A percentile compares a stretch with the other conserved stretches of the same genome.
phyloP scores from a whole-genome alignment of 23 tunicate species.

The Oikopleura albicans region DNA sequence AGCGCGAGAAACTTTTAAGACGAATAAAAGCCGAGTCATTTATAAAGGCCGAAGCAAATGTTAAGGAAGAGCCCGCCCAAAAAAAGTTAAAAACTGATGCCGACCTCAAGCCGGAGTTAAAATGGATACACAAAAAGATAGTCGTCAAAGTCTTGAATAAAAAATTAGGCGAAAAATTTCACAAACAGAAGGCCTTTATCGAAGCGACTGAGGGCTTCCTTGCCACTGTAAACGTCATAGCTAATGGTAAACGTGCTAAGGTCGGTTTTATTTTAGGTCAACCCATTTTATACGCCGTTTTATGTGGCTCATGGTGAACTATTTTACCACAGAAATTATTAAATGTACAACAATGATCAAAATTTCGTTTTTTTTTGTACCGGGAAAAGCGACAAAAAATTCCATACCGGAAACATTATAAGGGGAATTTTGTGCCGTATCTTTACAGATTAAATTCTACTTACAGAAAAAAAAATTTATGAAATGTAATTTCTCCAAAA shows the following conservation, averaged over 20 bases:
- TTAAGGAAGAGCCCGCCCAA: not conserved
- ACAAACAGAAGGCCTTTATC: conserved; percentile 4
- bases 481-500: too few relatives aligned
- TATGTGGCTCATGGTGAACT: too few relatives aligned
- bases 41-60: not conserved
- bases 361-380: too few relatives aligned
- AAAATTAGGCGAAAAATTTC: conserved; percentile 1
- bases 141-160: conserved; percentile 3
- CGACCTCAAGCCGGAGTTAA: not conserved
- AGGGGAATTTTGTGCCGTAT: too few relatives aligned
- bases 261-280: too few relatives aligned
- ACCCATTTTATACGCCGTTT: too few relatives aligned
- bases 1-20: not conserved
- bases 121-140: not conserved
- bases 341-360: too few relatives aligned
- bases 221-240: not conserved
- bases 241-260: not conserved
- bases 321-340: too few relatives aligned
- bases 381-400: too few relatives aligned
- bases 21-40: not conserved
- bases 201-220: not conserved
- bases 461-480: too few relatives aligned
- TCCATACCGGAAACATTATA: too few relatives aligned
- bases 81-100: not conserved
- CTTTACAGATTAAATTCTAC: too few relatives aligned